Conservation (phyloP, 1,140 invertebrate genomes). For the Diachasma alloeum region DNA sequence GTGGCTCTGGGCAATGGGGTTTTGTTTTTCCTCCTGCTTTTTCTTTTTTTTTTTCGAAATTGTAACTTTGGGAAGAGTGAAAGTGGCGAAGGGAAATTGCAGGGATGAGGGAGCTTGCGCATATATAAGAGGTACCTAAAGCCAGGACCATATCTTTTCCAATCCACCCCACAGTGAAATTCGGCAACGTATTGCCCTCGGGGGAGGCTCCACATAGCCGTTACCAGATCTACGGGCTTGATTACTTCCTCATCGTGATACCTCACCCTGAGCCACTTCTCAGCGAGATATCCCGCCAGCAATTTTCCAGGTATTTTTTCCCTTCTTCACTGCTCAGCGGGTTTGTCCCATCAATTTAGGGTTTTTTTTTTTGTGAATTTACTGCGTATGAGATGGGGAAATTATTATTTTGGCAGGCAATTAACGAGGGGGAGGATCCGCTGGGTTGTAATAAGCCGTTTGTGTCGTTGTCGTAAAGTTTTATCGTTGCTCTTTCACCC, state of each 20-base stretch:
- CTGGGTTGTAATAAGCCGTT: not conserved
- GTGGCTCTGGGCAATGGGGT: not conserved
- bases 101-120: not conserved
- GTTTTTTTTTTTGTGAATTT: not conserved
- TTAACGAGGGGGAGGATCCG: not conserved
- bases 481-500: not conserved
- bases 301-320: not conserved
- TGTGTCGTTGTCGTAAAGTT: not conserved
- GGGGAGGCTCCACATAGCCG: not conserved
- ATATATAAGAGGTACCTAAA: not conserved
- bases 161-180: slow-evolving; percentile 5
- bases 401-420: not conserved
- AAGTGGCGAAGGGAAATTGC: not conserved
- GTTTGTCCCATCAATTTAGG: no score
- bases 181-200: slow-evolving; percentile 12
- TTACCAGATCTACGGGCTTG: slow-evolving; percentile 11
- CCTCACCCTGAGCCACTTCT: not conserved
- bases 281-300: not conserved
- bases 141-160: slow-evolving; percentile 4
- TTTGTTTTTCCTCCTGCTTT: not conserved
- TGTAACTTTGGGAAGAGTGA: not conserved
- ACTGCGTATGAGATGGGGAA: not conserved
- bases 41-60: not conserved
- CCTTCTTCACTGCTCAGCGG: no score
- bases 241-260: slow-evolving; percentile 1